These are phyloP conservation scores for Oryzias curvinotus DNA, from an alignment of 2,113 vertebrate genomes.

Conservation along the genomic window DNA sequence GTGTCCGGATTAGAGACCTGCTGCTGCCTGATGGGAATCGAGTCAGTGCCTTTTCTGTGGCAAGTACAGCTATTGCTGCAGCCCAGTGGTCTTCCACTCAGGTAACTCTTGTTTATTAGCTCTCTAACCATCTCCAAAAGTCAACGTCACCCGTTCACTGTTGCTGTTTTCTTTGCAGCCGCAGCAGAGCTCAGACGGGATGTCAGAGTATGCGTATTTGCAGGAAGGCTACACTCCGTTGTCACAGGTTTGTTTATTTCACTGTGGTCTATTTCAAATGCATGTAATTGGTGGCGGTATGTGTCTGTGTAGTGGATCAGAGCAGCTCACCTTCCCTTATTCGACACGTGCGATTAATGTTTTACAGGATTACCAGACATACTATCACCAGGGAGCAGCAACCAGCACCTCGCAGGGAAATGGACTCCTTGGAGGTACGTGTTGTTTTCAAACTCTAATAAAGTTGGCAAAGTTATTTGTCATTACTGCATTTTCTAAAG, in stretches of 20 bases:
- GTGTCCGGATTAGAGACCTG: constrained; percentile 81
- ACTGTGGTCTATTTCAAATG: no score
- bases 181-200: constrained; percentile 84
- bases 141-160: background rate
- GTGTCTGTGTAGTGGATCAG: background rate
- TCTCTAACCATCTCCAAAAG: background rate
- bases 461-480: background rate
- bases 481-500: no score
- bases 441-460: background rate
- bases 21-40: constrained; percentile 94
- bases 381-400: constrained; percentile 83
- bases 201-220: constrained; percentile 88
- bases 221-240: constrained; percentile 88
- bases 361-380: constrained; percentile 86
- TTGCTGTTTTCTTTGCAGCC: constrained; percentile 72
- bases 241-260: constrained; percentile 81
- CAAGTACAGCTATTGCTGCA: constrained; percentile 97
- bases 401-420: constrained; percentile 82
- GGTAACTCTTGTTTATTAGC: constrained; percentile 68
- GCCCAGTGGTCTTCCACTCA: constrained; percentile 99
- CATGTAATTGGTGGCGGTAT: background rate
- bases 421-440: constrained; percentile 79
- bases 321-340: background rate
- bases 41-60: constrained; percentile 96
- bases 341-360: background rate